Evolutionary conservation across 2,797 vertebrate species (phyloP), one percentile per base, ranked within the genome.

Genomic region (Pygocentrus nattereri): DNA sequence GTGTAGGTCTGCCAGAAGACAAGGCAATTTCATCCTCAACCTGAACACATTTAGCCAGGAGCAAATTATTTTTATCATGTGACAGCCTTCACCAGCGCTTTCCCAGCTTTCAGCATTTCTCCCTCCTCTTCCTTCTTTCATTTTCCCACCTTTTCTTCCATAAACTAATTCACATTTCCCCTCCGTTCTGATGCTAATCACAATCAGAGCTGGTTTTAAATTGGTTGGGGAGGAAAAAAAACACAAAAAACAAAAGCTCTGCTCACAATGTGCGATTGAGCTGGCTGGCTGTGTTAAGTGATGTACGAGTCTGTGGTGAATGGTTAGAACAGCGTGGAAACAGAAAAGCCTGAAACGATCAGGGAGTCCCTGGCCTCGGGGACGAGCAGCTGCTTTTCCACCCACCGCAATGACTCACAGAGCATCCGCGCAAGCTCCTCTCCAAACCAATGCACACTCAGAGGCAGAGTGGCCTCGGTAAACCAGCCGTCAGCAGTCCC

Each of bases 171-270:
- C 62, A 23, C 81, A 65, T 80, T 76, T 77, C 34, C 49, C 73
- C 56, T 69, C 74, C 6, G 79, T 75, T 80, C 71, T 30, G 70
- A 85, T 86, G 86, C 79, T 81, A 82, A 85, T 85, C 82, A 61
- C 79, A 74, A 71, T 56, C 44, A n/a, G 77, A 75, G 56, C 62
- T 6, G 68, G 47, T 78, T 77, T 44, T 80, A 81, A 82, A 72
- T 61, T 69, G 65, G 34, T 54, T 10, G 3, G n/a, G 5, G 44
- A 34, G 11, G 62, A 13, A 44, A 3, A n/a, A 18, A 12, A 18
- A 16, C 10, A 69, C 62, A 41, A 41, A 59, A 73, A 70, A 73
- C 50, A 73, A 83, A 81, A 44, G 61, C 44, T 21, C 59, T 0
- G 71, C 71, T 82, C 72, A 79, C 50, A 85, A 79, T 83, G 81